Conservation (phyloP, 2,888 invertebrate species). For the Sminthurides aquaticus region DNA sequence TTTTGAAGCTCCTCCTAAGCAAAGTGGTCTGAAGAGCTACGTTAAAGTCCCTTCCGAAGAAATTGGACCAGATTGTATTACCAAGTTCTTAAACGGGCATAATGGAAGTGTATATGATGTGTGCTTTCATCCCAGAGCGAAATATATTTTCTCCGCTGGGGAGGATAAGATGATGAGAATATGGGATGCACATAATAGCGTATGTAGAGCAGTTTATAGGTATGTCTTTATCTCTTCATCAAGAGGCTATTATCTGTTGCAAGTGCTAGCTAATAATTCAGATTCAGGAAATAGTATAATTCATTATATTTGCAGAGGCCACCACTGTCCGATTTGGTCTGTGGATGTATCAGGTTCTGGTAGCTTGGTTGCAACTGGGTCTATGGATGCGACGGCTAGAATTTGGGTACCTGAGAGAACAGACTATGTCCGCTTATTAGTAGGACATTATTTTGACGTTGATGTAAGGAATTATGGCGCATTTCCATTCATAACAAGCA, state of each 20-base stretch:
- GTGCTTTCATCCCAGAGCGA: conserved; percentile 39
- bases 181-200: conserved; percentile 64
- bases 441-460: conserved; percentile 81
- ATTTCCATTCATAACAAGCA: too few species aligned
- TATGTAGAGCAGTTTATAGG: conserved; percentile 64
- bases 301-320: conserved; percentile 60
- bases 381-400: conserved; percentile 70
- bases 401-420: conserved; percentile 75
- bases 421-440: conserved; percentile 73
- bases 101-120: conserved; percentile 35
- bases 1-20: conserved; percentile 25
- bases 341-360: conserved; percentile 64
- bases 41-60: conserved; percentile 15
- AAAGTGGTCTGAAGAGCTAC: conserved; percentile 16
- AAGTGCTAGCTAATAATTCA: neutral
- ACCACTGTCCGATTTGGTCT: conserved; percentile 84
- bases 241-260: neutral
- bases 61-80: conserved; percentile 14
- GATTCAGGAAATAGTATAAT: neutral
- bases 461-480: conserved; percentile 65
- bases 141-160: conserved; percentile 56
- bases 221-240: conserved; percentile 45
- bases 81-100: conserved; percentile 34
- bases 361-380: conserved; percentile 68
- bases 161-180: conserved; percentile 70